These are phyloP conservation scores for Chiridota heheva DNA, from an alignment of 35 echinoderm and acorn worm species.

Conservation along the genomic window DNA sequence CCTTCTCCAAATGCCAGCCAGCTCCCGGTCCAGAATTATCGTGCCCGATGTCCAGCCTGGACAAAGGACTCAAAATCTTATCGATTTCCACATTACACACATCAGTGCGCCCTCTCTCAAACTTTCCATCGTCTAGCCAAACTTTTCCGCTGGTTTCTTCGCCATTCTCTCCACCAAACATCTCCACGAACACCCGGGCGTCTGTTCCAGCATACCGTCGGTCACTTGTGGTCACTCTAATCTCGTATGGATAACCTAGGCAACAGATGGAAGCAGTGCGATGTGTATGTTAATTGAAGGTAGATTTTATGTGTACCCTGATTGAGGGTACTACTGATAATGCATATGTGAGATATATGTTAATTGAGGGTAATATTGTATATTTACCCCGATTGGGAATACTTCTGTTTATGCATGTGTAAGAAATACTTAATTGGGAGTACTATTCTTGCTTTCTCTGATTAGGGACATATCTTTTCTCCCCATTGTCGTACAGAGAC, in stretches of 20 bases:
- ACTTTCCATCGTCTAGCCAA: conserved; percentile 82
- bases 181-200: conserved; percentile 81
- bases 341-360: too few relatives aligned
- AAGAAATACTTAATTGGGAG: too few relatives aligned
- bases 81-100: conserved; percentile 81
- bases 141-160: conserved; percentile 95
- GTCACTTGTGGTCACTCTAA: conserved; percentile 88
- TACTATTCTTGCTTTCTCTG: too few relatives aligned
- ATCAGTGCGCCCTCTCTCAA: conserved; percentile 86
- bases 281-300: too few relatives aligned
- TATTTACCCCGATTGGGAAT: too few relatives aligned
- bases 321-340: too few relatives aligned
- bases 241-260: conserved; percentile 88
- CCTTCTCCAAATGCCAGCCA: conserved; percentile 94
- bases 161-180: conserved; percentile 85
- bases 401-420: too few relatives aligned
- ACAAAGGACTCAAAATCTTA: conserved; percentile 77
- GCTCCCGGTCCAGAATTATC: conserved; percentile 88
- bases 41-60: conserved; percentile 87
- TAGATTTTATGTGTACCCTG: too few relatives aligned
- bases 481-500: too few relatives aligned
- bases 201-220: conserved; percentile 79
- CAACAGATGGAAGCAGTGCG: not conserved
- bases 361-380: too few relatives aligned
- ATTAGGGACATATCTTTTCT: too few relatives aligned